phyloP scores from a whole-genome alignment of 92 coral and sea anemone genomes.

The Meandrina meandrites region DNA sequence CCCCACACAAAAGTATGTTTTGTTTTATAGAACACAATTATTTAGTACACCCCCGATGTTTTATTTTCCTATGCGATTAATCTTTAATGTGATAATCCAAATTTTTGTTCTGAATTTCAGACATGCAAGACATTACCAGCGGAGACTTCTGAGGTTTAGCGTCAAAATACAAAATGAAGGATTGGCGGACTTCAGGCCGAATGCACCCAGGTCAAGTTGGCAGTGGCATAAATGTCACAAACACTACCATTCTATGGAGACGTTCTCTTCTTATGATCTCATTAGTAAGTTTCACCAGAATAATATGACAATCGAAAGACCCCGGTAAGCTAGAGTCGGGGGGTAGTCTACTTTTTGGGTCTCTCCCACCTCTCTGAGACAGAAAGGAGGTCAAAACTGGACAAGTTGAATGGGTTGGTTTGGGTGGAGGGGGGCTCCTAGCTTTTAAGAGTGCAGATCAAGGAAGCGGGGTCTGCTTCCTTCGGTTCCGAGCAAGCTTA shows the following conservation, averaged over 20 bases:
- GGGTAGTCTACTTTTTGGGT: not conserved
- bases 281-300: conserved; percentile 12
- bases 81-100: too few species aligned
- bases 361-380: not conserved
- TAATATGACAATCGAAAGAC: not conserved
- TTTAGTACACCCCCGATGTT: too few species aligned
- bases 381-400: not conserved
- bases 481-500: too few species aligned
- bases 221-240: conserved; percentile 88
- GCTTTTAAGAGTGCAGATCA: too few species aligned
- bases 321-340: too few species aligned
- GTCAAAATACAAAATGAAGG: conserved; percentile 85
- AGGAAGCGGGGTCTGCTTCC: too few species aligned
- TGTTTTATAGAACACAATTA: too few species aligned
- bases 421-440: not conserved
- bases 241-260: conserved; percentile 95
- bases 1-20: too few species aligned
- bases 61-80: not conserved
- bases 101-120: conserved; percentile 13
- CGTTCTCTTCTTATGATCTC: conserved; percentile 81
- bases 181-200: conserved; percentile 74
- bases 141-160: conserved; percentile 84
- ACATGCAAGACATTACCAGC: not conserved
- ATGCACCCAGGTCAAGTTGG: conserved; percentile 67
- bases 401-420: too few species aligned